Percentiles rank a stretch among this genome's conserved stretches.
Evolutionary conservation across 2,888 invertebrate species (phyloP).

Genomic region (Allygus modestus): DNA sequence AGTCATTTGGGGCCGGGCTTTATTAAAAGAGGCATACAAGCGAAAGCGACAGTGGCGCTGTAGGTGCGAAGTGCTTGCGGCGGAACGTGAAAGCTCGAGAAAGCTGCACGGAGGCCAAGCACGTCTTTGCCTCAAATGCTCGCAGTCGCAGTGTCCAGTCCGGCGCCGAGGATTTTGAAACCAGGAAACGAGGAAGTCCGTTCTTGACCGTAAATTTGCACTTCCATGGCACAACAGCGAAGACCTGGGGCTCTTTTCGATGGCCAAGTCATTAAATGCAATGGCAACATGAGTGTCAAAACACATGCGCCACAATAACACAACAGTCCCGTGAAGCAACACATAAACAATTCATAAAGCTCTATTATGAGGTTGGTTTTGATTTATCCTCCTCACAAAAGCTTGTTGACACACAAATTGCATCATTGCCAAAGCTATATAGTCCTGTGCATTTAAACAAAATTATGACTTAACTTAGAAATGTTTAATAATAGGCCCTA

Average conservation of each 20-base stretch:
- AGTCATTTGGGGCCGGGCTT: constrained; percentile 4
- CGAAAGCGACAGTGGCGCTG: constrained; percentile 35
- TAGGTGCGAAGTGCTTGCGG: constrained; percentile 38
- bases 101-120: constrained; percentile 25
- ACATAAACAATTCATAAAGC: too few relatives aligned
- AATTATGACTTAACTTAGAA: too few relatives aligned
- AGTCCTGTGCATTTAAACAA: too few relatives aligned
- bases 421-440: too few relatives aligned
- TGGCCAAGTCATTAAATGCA: too few relatives aligned
- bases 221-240: background rate
- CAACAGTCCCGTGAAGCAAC: too few relatives aligned
- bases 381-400: too few relatives aligned
- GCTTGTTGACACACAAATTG: too few relatives aligned
- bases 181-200: constrained; percentile 8
- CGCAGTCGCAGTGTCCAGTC: background rate
- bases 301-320: too few relatives aligned
- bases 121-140: background rate
- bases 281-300: too few relatives aligned
- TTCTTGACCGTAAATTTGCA: constrained; percentile 13
- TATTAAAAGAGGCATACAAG: constrained; percentile 16
- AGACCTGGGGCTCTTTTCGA: background rate
- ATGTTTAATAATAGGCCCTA: too few relatives aligned
- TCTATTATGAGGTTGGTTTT: too few relatives aligned
- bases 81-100: constrained; percentile 27
- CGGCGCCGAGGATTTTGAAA: background rate